phyloP scores from a whole-genome alignment of 1,140 invertebrate genomes.

The Aphaenogaster ashmeadi region DNA sequence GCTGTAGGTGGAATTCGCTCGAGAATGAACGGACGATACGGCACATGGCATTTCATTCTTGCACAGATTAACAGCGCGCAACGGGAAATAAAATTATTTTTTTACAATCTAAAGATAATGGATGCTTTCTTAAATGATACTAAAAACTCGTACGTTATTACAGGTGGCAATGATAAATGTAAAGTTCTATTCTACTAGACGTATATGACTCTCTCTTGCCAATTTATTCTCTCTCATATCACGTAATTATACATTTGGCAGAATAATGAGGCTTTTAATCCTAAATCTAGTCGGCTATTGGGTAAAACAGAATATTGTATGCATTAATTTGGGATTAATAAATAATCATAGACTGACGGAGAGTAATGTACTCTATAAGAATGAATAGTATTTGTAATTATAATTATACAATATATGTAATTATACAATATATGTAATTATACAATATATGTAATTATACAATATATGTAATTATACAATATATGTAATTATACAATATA shows the following conservation, averaged over 20 bases:
- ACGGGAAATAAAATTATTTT: constrained; percentile 21
- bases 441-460: too few species aligned
- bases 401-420: constrained; percentile 27
- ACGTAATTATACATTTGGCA: constrained; percentile 19
- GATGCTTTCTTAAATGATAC: neutral
- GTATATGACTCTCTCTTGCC: neutral
- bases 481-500: constrained; percentile 29
- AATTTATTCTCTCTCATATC: neutral
- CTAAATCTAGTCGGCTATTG: neutral
- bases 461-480: neutral
- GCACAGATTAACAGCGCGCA: constrained; percentile 38
- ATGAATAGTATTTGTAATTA: constrained; percentile 33
- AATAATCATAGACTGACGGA: constrained; percentile 29
- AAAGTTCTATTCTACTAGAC: neutral
- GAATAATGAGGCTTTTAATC: constrained; percentile 27
- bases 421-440: too few species aligned
- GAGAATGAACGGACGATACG: constrained; percentile 2
- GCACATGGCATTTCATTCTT: constrained; percentile 50
- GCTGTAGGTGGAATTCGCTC: constrained; percentile 54
- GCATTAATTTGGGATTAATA: constrained; percentile 48
- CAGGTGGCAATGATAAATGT: neutral
- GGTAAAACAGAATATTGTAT: neutral
- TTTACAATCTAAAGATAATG: constrained; percentile 37
- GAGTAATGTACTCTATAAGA: neutral
- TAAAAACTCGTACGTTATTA: constrained; percentile 22